phyloP scores from a whole-genome alignment of 1,140 invertebrate genomes.

The Amphibalanus amphitrite region DNA sequence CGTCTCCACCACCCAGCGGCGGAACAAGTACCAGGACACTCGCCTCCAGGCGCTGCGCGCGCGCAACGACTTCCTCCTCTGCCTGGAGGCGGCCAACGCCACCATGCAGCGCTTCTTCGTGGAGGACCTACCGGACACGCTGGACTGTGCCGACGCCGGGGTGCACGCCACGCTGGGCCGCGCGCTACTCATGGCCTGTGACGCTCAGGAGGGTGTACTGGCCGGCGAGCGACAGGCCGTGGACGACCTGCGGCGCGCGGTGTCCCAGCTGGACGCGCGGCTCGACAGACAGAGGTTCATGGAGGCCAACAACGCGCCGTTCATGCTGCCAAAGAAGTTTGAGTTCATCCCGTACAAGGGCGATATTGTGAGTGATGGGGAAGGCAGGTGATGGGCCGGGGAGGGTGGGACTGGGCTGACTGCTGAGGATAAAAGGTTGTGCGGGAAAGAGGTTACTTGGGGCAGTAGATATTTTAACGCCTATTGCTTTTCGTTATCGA shows the following conservation, averaged over 20 bases:
- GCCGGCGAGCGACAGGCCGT: conserved; percentile 50
- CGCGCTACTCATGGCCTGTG: conserved; percentile 60
- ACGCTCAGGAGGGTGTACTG: conserved; percentile 58
- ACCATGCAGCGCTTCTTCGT: conserved; percentile 93
- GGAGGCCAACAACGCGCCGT: conserved; percentile 69
- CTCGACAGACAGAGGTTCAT: conserved; percentile 79
- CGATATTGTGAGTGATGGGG: background rate
- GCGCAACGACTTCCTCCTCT: conserved; percentile 84
- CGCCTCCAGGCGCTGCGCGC: conserved; percentile 84
- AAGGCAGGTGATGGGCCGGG: too few relatives aligned
- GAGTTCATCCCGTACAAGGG: conserved; percentile 38
- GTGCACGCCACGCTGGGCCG: conserved; percentile 69
- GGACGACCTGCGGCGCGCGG: conserved; percentile 48
- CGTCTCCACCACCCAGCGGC: conserved; percentile 38
- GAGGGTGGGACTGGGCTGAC: too few relatives aligned
- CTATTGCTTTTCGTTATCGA: too few relatives aligned
- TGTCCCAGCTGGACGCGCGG: conserved; percentile 62
- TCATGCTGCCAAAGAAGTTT: conserved; percentile 85
- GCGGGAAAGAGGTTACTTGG: too few relatives aligned
- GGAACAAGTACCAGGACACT: conserved; percentile 74
- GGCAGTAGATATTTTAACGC: too few relatives aligned
- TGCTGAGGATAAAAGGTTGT: too few relatives aligned
- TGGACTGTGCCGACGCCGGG: conserved; percentile 88
- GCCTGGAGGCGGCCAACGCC: conserved; percentile 85
- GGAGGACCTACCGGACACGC: conserved; percentile 88